Base-by-base conservation (phyloP, 2,113 vertebrate genomes). In the Microcebus ravelobensis region DNA sequence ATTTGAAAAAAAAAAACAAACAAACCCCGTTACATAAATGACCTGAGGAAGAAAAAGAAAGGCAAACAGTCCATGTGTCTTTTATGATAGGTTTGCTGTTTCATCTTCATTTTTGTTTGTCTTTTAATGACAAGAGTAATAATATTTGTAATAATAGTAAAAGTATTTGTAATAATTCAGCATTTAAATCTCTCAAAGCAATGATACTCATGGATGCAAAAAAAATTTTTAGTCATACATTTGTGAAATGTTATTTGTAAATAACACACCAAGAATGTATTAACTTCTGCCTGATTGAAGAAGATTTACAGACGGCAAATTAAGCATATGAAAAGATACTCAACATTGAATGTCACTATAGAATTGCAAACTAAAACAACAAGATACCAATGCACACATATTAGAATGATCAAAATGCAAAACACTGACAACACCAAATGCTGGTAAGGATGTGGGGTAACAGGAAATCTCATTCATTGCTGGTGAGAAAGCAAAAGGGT, bases 111-210 rank as follows among this genome's bases (percentile, higher is more conserved):
- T 96, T 96, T 70, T 84, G 70, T 67, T 76, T 84, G 70, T 67
- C 70, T 84, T 77, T 73, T 91, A 88, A 92, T 89, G 13, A 93
- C 55, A 86, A 88, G 21, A 85, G 10, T 48, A 83, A 96, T 45
- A 95, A 77, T 89, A 81, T 84, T 76, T 90, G 48, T 45, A 77
- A 96, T 74, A 61, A 67, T 61, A 45, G 45, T 45, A 45, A 45
- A 96, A 95, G 73, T 89, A 81, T 84, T 76, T 90, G 52, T 45
- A 77, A 96, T 74, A 61, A 67, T 61, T 95, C 59, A 90, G 50
- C 83, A 90, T 65, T 94, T 92, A 87, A 63, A 45, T 70, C 36
- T 87, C 48, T 95, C 55, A 65, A 68, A 86, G 25, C 59, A 74
- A 17, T 31, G 21, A 88, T 77, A 85, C 11, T 63, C 42, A 81